Conservation (phyloP, 2,888 invertebrate genomes). For the Ganaspis brasiliensis region DNA sequence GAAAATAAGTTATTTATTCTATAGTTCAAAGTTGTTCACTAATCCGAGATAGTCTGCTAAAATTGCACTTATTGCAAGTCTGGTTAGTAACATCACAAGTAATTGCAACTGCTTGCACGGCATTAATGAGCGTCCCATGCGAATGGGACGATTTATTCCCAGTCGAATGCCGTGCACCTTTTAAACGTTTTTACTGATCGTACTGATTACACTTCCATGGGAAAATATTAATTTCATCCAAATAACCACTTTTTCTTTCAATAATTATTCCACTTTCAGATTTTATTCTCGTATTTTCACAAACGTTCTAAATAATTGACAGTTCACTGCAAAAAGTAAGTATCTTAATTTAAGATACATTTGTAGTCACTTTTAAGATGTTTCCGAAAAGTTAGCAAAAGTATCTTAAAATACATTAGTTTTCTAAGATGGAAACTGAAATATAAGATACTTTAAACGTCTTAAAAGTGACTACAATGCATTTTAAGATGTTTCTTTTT, state of each 20-base stretch:
- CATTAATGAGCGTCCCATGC: constrained; percentile 64
- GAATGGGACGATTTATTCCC: constrained; percentile 58
- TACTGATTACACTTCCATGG: constrained; percentile 20
- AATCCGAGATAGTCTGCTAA: constrained; percentile 42
- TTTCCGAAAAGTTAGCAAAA: no score
- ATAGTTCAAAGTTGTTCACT: constrained; percentile 24
- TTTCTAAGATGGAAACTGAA: no score
- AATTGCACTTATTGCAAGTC: constrained; percentile 43
- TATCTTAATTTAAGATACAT: no score
- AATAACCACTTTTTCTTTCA: constrained; percentile 16
- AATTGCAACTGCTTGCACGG: constrained; percentile 49
- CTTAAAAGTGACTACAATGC: no score
- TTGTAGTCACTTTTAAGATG: no score
- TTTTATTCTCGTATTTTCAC: neutral
- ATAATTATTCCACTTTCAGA: neutral
- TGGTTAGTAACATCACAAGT: constrained; percentile 57
- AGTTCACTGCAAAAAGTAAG: no score
- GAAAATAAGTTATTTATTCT: constrained; percentile 25
- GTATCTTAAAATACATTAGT: no score
- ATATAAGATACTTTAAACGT: no score
- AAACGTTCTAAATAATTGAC: no score
- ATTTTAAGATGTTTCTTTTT: no score
- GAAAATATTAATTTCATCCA: constrained; percentile 37
- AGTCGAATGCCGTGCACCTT: constrained; percentile 29
- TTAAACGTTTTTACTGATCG: constrained; percentile 34